Evolutionary conservation across 2,888 invertebrate genomes (phyloP).

Genomic region (Lasioglossum lativentre): DNA sequence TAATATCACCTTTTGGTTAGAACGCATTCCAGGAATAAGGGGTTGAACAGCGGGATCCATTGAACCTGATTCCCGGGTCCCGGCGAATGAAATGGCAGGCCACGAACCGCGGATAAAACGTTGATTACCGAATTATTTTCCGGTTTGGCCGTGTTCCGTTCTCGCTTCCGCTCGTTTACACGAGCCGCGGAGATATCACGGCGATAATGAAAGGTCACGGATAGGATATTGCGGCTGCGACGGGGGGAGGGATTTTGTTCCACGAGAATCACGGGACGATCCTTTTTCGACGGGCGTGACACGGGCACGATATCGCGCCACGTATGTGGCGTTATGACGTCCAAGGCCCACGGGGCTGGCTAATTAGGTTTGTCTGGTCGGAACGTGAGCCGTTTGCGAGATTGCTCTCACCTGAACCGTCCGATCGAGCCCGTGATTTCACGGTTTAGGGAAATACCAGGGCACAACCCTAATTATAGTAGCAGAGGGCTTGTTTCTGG

Average conservation of each 20-base stretch:
- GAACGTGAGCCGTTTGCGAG: slow-evolving; percentile 46
- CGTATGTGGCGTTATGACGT: slow-evolving; percentile 35
- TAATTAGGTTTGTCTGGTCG: slow-evolving; percentile 48
- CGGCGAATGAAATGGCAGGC: slow-evolving; percentile 44
- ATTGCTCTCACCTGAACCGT: slow-evolving; percentile 7
- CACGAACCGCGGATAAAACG: slow-evolving; percentile 37
- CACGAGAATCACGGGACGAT: not conserved
- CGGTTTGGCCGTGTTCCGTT: not conserved
- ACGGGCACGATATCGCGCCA: not conserved
- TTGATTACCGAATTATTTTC: slow-evolving; percentile 54
- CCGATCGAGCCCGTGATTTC: slow-evolving; percentile 25
- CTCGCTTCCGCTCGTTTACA: not conserved
- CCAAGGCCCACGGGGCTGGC: slow-evolving; percentile 14
- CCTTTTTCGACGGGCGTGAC: slow-evolving; percentile 1
- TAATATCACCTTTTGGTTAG: no score
- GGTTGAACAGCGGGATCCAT: not conserved
- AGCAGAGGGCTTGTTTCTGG: not conserved
- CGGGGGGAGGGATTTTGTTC: not conserved
- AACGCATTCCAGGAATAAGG: not conserved
- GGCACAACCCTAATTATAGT: not conserved
- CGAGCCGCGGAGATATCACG: not conserved
- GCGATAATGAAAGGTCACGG: slow-evolving; percentile 47
- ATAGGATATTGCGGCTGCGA: not conserved
- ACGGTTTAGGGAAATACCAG: slow-evolving; percentile 11
- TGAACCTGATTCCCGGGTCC: not conserved